phyloP scores from a whole-genome alignment of 2,113 vertebrate genomes.

The Calyptommatus sinebrachiatus region DNA sequence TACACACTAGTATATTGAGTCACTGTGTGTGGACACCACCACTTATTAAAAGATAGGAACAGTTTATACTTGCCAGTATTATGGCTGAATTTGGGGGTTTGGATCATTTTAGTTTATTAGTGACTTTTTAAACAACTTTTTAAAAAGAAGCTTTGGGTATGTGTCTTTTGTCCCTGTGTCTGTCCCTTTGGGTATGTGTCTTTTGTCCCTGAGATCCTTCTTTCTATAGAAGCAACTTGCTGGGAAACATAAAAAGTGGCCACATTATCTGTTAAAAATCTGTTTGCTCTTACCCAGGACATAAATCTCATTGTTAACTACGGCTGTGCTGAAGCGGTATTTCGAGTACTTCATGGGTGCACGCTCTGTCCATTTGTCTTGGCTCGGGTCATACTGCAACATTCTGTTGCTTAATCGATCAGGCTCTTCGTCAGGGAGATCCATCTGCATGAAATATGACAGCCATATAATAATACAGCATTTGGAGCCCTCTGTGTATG shows the following conservation, averaged over 20 bases:
- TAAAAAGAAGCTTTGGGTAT: not conserved
- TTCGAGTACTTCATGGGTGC: constrained; percentile 90
- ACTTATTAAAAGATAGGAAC: not conserved
- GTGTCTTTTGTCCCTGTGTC: too few relatives aligned
- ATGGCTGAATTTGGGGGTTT: not conserved
- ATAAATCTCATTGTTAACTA: constrained; percentile 87
- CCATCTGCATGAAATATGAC: constrained; percentile 79
- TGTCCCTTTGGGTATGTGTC: not conserved
- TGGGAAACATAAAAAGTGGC: constrained; percentile 50
- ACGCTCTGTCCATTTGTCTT: constrained; percentile 85
- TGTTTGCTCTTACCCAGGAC: constrained; percentile 84
- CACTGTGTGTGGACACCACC: too few relatives aligned
- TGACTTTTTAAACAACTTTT: constrained; percentile 1
- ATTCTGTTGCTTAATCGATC: constrained; percentile 90
- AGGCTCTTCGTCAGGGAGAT: constrained; percentile 90
- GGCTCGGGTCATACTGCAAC: constrained; percentile 85
- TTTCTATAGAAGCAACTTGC: constrained; percentile 48
- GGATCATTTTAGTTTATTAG: not conserved
- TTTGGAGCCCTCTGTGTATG: constrained; percentile 50
- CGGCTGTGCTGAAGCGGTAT: constrained; percentile 88
- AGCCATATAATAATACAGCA: constrained; percentile 55
- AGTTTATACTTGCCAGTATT: not conserved
- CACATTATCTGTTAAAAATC: constrained; percentile 53
- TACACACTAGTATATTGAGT: too few relatives aligned
- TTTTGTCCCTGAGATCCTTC: constrained; percentile 55